Evolutionary conservation across 2,888 invertebrate genomes (phyloP).

Genomic region (Micropterix aruncella): DNA sequence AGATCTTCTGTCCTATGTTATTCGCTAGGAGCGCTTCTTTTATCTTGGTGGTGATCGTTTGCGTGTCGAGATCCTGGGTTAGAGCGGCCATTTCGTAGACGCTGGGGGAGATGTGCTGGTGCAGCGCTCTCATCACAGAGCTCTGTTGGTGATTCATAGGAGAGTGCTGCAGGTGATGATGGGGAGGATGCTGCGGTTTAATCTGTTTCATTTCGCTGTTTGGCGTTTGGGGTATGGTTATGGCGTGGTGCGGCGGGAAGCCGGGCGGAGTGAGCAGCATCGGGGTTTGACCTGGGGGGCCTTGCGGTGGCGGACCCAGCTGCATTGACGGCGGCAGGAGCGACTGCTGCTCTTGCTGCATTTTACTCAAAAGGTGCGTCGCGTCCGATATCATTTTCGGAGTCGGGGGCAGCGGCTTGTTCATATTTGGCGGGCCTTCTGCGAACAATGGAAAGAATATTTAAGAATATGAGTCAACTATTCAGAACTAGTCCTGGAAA

Average conservation of each 20-base stretch:
- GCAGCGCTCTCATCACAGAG: slow-evolving; percentile 56
- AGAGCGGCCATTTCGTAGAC: slow-evolving; percentile 96
- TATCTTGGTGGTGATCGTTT: slow-evolving; percentile 90
- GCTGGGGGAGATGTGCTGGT: slow-evolving; percentile 83
- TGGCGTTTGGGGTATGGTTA: slow-evolving; percentile 50
- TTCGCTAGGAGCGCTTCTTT: slow-evolving; percentile 93
- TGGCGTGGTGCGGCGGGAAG: slow-evolving; percentile 59
- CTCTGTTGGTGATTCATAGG: slow-evolving; percentile 48
- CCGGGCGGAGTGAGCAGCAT: slow-evolving; percentile 66
- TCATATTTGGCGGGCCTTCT: slow-evolving; percentile 51
- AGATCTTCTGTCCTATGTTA: slow-evolving; percentile 96
- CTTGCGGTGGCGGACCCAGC: slow-evolving; percentile 35
- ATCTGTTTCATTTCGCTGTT: slow-evolving; percentile 42
- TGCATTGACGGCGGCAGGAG: slow-evolving; percentile 39
- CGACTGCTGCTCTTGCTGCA: slow-evolving; percentile 53
- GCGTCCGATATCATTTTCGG: slow-evolving; percentile 66
- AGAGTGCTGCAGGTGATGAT: slow-evolving; percentile 36
- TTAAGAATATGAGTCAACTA: too few species aligned
- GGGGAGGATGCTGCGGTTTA: slow-evolving; percentile 33
- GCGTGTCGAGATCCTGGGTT: slow-evolving; percentile 92
- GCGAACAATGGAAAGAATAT: slow-evolving; percentile 17
- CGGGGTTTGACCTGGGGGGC: slow-evolving; percentile 34
- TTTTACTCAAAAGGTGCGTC: slow-evolving; percentile 48
- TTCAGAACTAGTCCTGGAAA: neutral
- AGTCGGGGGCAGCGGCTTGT: slow-evolving; percentile 65